phyloP scores from a whole-genome alignment of 2,113 vertebrate species.

The Corapipo altera region DNA sequence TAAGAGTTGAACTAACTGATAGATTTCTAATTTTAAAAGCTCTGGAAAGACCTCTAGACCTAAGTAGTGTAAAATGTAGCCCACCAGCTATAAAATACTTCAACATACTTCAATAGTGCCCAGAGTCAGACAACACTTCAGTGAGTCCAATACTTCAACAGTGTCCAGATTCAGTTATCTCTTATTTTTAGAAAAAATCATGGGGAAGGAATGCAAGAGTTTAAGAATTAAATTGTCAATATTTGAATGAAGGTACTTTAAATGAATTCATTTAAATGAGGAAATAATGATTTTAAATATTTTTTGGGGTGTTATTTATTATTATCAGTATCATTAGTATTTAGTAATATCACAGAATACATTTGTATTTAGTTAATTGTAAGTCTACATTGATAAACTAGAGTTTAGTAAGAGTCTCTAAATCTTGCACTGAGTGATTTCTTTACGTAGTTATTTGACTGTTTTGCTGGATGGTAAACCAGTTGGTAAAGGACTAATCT shows the following conservation, averaged over 20 bases:
- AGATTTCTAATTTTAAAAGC: not conserved
- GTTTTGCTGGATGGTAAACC: not conserved
- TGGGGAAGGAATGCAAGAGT: not conserved
- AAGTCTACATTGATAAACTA: not conserved
- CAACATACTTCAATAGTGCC: not conserved
- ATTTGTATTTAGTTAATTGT: not conserved
- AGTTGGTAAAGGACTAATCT: not conserved
- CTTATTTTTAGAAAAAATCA: not conserved
- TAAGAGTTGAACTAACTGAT: not conserved
- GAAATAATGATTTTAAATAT: not conserved
- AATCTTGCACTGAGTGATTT: not conserved
- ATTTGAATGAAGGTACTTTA: not conserved
- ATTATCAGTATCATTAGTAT: not conserved
- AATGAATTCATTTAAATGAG: not conserved
- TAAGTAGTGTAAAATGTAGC: not conserved
- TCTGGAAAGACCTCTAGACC: not conserved
- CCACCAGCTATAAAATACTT: not conserved
- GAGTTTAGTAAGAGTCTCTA: not conserved
- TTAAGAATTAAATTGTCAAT: not conserved
- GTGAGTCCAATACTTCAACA: not conserved
- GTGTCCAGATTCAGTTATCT: not conserved
- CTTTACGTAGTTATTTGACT: not conserved
- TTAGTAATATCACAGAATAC: not conserved
- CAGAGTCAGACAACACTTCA: not conserved
- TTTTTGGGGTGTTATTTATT: not conserved